Evolutionary conservation across 2,797 vertebrate genomes (phyloP).

Genomic region (Enteromius anoplus): DNA sequence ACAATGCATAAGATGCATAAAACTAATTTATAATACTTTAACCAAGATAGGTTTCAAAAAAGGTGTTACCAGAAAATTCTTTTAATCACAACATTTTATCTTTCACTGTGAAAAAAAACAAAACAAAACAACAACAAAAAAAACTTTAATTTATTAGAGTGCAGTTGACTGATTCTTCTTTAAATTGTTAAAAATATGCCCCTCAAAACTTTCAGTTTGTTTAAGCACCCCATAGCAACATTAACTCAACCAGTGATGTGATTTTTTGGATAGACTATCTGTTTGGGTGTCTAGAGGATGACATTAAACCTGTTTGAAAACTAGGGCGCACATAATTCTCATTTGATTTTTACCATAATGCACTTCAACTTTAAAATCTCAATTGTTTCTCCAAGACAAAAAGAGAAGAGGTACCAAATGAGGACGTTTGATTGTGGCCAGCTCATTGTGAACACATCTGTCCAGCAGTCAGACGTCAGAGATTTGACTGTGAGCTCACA

Average conservation of each 20-base stretch:
- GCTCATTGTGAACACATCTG: conserved; percentile 14
- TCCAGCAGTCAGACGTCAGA: not conserved
- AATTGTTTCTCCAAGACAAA: not conserved
- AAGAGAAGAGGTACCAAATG: not conserved
- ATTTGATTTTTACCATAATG: no score
- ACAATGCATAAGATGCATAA: not conserved
- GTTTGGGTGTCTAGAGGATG: no score
- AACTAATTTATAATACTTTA: not conserved
- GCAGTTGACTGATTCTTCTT: no score
- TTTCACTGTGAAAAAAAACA: no score
- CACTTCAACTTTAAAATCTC: conserved; percentile 1
- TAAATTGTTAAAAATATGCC: no score
- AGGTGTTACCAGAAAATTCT: not conserved
- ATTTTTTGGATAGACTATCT: no score
- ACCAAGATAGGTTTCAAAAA: not conserved
- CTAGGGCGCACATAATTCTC: no score
- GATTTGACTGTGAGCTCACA: not conserved
- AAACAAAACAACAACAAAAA: no score
- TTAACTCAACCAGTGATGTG: not conserved
- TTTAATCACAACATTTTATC: no score
- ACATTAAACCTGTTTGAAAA: no score
- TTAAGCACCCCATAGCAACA: not conserved
- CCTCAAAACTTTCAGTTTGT: no score
- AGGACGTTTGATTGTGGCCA: not conserved
- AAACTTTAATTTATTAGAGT: no score